Evolutionary conservation across 2,888 invertebrate genomes (phyloP).

Genomic region (Lampropteryx suffumata): DNA sequence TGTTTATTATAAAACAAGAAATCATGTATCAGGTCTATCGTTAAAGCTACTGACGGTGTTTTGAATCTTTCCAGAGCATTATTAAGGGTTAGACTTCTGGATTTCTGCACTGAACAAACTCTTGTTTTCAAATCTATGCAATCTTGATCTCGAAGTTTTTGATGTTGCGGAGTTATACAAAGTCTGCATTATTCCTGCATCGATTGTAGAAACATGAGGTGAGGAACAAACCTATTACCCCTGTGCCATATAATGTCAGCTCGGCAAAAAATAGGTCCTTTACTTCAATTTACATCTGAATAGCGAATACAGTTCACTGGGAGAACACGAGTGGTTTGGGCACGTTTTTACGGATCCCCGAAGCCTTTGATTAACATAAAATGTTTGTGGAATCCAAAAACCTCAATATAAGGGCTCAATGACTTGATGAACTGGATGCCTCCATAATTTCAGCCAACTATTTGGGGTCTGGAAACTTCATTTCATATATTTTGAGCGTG

Average conservation of each 20-base stretch:
- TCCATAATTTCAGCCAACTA: conserved; percentile 35
- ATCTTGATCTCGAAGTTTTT: no score
- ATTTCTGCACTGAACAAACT: no score
- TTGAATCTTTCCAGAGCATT: no score
- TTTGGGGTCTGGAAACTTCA: conserved; percentile 30
- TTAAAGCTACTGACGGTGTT: no score
- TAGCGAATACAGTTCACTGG: conserved; percentile 50
- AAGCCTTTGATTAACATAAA: conserved; percentile 64
- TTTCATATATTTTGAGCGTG: conserved; percentile 26
- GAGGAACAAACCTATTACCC: conserved; percentile 6
- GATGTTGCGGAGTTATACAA: no score
- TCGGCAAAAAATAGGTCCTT: conserved; percentile 64
- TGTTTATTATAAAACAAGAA: no score
- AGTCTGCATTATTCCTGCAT: no score
- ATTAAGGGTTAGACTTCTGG: no score
- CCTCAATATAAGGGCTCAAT: conserved; percentile 49
- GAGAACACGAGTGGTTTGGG: conserved; percentile 48
- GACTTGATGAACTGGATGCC: conserved; percentile 48
- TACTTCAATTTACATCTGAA: conserved; percentile 64
- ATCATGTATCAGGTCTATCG: no score
- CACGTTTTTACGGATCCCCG: conserved; percentile 52
- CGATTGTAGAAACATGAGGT: background rate
- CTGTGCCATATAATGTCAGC: conserved; percentile 43
- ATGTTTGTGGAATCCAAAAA: conserved; percentile 55
- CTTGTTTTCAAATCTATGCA: no score